These are phyloP conservation scores for Azemiops feae DNA, from an alignment of 2,113 vertebrate genomes.

Conservation along the genomic window DNA sequence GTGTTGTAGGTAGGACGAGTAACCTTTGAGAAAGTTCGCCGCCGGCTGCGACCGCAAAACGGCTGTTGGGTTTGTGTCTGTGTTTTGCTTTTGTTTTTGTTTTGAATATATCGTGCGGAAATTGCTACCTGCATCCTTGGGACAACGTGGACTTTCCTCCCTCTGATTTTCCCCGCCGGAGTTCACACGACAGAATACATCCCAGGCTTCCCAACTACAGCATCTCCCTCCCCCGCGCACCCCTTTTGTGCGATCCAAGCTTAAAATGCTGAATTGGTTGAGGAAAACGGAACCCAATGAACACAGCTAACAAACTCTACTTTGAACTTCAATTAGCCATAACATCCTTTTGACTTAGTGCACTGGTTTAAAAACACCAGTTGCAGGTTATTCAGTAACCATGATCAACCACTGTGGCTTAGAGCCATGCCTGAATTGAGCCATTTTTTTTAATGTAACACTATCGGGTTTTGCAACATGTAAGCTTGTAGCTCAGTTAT, in stretches of 20 bases:
- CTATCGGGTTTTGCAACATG: neutral
- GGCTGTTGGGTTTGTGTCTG: neutral
- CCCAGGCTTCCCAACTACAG: neutral
- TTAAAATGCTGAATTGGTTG: neutral
- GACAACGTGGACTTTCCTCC: neutral
- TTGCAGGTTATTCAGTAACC: neutral
- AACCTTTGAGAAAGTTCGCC: neutral
- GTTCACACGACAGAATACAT: neutral
- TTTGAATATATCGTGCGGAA: neutral
- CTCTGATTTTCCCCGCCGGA: neutral
- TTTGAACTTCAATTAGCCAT: neutral
- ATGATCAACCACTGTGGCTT: neutral
- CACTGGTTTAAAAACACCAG: neutral
- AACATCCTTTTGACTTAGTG: neutral
- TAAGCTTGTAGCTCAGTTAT: neutral
- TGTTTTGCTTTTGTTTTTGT: neutral
- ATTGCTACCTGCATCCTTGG: neutral
- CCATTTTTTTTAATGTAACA: neutral
- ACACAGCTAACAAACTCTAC: neutral
- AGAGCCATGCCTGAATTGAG: neutral
- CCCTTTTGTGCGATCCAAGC: neutral
- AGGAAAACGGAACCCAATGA: neutral
- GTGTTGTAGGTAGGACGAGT: neutral
- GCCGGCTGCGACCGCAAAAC: neutral
- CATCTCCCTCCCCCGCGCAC: neutral